Evolutionary conservation across 1,140 invertebrate genomes (phyloP).

Genomic region (Phymorhynchus buccinoides): DNA sequence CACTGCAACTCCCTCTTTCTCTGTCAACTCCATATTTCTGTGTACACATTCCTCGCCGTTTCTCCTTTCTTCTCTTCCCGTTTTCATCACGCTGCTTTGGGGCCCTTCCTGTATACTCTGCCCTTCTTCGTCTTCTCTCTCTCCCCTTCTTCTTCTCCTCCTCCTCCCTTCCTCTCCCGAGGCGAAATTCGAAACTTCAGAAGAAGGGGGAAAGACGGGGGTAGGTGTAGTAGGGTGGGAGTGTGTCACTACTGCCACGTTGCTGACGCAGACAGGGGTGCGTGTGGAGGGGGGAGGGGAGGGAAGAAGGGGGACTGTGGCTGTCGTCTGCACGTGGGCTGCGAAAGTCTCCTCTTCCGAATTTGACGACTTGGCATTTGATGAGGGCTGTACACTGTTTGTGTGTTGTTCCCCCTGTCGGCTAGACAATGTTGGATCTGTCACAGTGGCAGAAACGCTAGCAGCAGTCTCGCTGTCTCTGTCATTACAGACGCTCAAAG

Average conservation of each 20-base stretch:
- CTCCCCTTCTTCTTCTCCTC: not conserved
- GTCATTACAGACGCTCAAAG: too few relatives aligned
- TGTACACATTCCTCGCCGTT: not conserved
- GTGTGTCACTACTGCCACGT: not conserved
- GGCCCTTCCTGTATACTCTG: not conserved
- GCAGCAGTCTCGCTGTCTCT: too few relatives aligned
- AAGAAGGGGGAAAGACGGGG: not conserved
- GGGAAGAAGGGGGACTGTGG: not conserved
- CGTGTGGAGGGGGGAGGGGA: not conserved
- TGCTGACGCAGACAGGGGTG: not conserved
- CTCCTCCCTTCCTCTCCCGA: not conserved
- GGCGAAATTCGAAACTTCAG: constrained; percentile 6
- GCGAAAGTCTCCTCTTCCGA: not conserved
- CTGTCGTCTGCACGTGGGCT: not conserved
- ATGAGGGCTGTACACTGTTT: not conserved
- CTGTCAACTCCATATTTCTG: not conserved
- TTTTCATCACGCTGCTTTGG: not conserved
- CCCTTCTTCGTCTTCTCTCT: not conserved
- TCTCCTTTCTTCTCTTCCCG: not conserved
- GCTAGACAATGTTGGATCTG: too few relatives aligned
- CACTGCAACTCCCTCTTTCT: not conserved
- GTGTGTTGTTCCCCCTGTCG: not conserved
- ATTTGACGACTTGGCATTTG: not conserved
- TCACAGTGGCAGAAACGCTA: too few relatives aligned
- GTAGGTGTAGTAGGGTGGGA: not conserved